phyloP scores from a whole-genome alignment of 2,888 invertebrate genomes.

The Coenonympha arcania region DNA sequence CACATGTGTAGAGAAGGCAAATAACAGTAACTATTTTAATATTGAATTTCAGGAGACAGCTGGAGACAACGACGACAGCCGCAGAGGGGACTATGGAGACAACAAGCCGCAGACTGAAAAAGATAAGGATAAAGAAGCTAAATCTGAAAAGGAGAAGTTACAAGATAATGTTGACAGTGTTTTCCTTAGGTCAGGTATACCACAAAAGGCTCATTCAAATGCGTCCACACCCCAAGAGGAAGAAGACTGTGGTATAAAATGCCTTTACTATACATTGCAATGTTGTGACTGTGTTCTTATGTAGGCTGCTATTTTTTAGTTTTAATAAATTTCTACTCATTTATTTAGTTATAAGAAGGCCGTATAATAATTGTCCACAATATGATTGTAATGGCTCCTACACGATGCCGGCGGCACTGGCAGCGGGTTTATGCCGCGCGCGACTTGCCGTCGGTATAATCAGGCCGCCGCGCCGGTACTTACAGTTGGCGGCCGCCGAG shows the following conservation, averaged over 20 bases:
- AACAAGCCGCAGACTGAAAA: constrained; percentile 28
- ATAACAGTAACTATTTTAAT: not conserved
- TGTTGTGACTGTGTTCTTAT: constrained; percentile 77
- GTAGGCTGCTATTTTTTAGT: constrained; percentile 35
- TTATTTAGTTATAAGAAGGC: not conserved
- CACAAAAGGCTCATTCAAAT: constrained; percentile 43
- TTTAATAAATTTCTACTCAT: not conserved
- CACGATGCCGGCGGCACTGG: no score
- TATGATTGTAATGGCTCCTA: no score
- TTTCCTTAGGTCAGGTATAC: constrained; percentile 43
- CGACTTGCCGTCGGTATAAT: no score
- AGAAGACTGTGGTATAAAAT: constrained; percentile 75
- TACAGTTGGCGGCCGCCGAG: no score
- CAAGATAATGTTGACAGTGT: constrained; percentile 61
- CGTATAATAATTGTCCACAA: not conserved
- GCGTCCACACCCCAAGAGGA: constrained; percentile 56
- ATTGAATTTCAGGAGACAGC: constrained; percentile 45
- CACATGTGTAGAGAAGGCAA: no score
- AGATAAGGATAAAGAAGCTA: constrained; percentile 21
- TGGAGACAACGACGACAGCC: constrained; percentile 39
- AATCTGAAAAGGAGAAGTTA: constrained; percentile 38
- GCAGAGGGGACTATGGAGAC: constrained; percentile 37
- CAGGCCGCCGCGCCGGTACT: no score
- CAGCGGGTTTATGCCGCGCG: no score
- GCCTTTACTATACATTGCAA: constrained; percentile 76